Evolutionary conservation across 92 coral and sea anemone species (phyloP).

Genomic region (Pocillopora grandis): DNA sequence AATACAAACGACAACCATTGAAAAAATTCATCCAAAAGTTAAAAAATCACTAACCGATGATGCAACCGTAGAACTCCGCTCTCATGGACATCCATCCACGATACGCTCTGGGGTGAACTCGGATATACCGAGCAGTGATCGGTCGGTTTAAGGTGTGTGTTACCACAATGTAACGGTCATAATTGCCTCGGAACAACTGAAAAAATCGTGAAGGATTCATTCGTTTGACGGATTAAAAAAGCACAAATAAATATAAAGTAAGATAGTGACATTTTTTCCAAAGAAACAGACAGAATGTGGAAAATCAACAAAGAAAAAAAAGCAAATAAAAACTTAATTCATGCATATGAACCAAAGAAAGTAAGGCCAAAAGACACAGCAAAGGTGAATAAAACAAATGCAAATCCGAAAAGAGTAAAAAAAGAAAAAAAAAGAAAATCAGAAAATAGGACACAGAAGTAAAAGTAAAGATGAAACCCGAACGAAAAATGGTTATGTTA

Average conservation of each 20-base stretch:
- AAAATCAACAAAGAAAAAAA: too few relatives aligned
- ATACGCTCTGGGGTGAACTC: conserved; percentile 70
- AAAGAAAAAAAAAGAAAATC: too few relatives aligned
- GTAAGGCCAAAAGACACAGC: too few relatives aligned
- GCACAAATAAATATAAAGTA: neutral
- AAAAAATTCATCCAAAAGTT: neutral
- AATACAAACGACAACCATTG: too few relatives aligned
- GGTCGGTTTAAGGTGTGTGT: conserved; percentile 63
- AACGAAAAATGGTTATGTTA: too few relatives aligned
- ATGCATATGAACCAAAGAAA: too few relatives aligned
- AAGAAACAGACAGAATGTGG: too few relatives aligned
- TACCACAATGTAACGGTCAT: conserved; percentile 69
- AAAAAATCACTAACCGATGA: conserved; percentile 60
- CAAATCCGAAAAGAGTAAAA: too few relatives aligned
- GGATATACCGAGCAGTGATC: conserved; percentile 65
- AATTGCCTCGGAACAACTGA: conserved; percentile 79
- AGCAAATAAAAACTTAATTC: too few relatives aligned
- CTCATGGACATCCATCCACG: conserved; percentile 84
- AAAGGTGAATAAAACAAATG: too few relatives aligned
- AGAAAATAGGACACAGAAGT: too few relatives aligned
- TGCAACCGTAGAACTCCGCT: conserved; percentile 80
- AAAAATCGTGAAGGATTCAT: neutral
- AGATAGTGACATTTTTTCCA: neutral
- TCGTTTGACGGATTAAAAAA: neutral
- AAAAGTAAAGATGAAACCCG: too few relatives aligned